phyloP scores from a whole-genome alignment of 2,797 vertebrate species.

The Neosilurus hyrtlii region DNA sequence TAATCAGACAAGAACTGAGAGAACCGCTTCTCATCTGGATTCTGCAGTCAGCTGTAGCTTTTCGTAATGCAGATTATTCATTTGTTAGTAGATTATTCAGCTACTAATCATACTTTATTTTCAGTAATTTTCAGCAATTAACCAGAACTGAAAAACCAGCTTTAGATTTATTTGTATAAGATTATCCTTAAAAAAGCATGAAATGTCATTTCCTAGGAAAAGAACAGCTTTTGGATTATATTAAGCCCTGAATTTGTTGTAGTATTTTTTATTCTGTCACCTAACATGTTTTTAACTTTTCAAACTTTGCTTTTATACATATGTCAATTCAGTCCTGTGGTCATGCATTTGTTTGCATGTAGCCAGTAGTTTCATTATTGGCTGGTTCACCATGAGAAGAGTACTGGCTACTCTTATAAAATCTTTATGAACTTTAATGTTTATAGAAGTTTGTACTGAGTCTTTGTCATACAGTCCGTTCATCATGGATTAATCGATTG shows the following conservation, averaged over 20 bases:
- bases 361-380: not conserved
- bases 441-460: constrained; percentile 23
- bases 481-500: not conserved
- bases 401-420: constrained; percentile 15
- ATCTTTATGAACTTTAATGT: not conserved
- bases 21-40: not conserved
- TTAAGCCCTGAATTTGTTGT: not conserved
- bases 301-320: not conserved
- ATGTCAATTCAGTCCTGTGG: not conserved
- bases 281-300: not conserved
- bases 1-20: not conserved
- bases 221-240: not conserved
- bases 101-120: not conserved
- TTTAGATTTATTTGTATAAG: not conserved
- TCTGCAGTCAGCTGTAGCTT: not conserved
- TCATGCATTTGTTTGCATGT: not conserved
- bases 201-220: not conserved
- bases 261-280: not conserved
- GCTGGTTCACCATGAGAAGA: constrained; percentile 2
- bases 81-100: not conserved
- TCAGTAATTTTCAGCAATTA: not conserved
- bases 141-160: not conserved
- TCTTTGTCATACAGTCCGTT: not conserved
- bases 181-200: not conserved
- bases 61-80: not conserved